These are phyloP conservation scores for Arctia plantaginis DNA, from an alignment of 2,888 invertebrate genomes.

Conservation along the genomic window DNA sequence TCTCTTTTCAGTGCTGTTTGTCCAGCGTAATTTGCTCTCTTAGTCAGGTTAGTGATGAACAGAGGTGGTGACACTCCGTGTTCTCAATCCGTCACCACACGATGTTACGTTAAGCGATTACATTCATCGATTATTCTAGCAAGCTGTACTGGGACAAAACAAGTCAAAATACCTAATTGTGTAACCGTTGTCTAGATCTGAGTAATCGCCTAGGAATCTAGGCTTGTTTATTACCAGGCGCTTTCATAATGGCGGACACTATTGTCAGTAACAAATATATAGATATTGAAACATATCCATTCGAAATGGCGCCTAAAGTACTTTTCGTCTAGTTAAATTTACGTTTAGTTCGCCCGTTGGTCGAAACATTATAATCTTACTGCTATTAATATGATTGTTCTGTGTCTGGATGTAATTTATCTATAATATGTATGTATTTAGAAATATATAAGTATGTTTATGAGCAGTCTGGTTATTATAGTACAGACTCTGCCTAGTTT, in stretches of 20 bases:
- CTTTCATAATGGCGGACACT: background rate
- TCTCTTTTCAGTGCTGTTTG: too few species aligned
- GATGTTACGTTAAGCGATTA: background rate
- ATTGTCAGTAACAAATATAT: background rate
- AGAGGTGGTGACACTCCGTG: too few species aligned
- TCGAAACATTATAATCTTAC: too few species aligned
- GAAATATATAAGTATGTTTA: too few species aligned
- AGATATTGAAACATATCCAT: background rate
- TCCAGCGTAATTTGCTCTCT: too few species aligned
- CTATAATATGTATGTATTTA: too few species aligned
- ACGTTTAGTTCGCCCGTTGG: background rate
- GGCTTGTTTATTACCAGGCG: constrained; percentile 6
- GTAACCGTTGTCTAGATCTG: constrained; percentile 35
- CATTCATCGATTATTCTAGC: background rate
- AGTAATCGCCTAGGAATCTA: constrained; percentile 32
- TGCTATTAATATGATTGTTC: too few species aligned
- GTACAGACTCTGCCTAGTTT: too few species aligned
- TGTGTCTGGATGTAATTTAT: too few species aligned
- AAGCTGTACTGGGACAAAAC: background rate
- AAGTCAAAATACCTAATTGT: constrained; percentile 25
- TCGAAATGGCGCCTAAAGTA: background rate
- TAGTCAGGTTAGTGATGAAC: too few species aligned
- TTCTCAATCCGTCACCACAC: too few species aligned
- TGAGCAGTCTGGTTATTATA: too few species aligned
- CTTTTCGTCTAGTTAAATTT: background rate